Base-by-base conservation (phyloP, 2,113 vertebrate species). In the Neotoma lepida region DNA sequence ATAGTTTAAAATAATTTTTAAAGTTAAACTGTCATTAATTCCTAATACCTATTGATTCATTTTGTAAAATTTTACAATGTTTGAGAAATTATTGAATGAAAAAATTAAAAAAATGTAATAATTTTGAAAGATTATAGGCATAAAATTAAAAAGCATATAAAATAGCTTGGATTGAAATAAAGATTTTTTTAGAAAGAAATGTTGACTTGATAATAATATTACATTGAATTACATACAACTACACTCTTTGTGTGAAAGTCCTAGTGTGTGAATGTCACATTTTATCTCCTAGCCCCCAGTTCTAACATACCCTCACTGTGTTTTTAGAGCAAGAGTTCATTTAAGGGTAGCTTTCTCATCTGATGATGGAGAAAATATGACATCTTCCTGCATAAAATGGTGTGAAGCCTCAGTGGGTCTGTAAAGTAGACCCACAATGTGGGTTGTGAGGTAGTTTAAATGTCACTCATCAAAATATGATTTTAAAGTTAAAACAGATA, bases 11-110 rank as follows among this genome's bases (percentile, higher is more conserved):
- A 74, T 95, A 89, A 89, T 91, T 95, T 96, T 91, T 73, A 33
- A 93, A 94, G 76, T 92, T 93, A 90, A 93, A 94, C 24, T 82
- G 22, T 90, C 41, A 90, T 46, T 96, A 93, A 94, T 82, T 93
- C 54, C 39, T 92, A 88, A 86, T 63, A 46, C 46, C 41, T 93
- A 1, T 88, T 85, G 30, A 93, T 77, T 26, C 6, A 81, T 41
- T 90, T 81, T 35, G 33, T 76, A 58, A 93, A 70, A 85, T 14
- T 64, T 89, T 92, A 30, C 17, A 96, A 85, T n/a, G 86, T 18
- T 80, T 93, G 56, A 93, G 28, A 28, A 78, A 89, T 14, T 71
- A 95, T 84, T 81, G 94, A 87, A 74, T 87, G 24, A 41, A 9
- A 95, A 91, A 20, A 70, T 76, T 74, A 44, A 20, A 44, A 20